phyloP scores from a whole-genome alignment of 2,797 vertebrate genomes.

The Crypturellus tataupa region DNA sequence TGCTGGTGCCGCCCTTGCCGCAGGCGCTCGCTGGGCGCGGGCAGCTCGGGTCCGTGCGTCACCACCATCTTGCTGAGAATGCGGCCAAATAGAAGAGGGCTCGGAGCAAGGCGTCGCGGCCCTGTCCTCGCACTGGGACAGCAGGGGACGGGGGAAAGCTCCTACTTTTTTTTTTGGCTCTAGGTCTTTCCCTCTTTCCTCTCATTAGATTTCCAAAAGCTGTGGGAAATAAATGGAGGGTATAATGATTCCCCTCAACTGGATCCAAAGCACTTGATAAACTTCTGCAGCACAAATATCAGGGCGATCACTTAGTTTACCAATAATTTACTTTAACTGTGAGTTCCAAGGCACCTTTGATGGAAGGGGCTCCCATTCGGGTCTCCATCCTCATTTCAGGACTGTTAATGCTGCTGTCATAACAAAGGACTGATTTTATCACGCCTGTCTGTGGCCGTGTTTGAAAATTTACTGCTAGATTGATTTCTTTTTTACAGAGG shows the following conservation, averaged over 20 bases:
- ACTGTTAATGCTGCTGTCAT: not conserved
- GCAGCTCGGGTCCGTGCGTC: not conserved
- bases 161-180: not conserved
- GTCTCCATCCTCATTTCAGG: not conserved
- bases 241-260: not conserved
- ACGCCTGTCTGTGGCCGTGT: not conserved
- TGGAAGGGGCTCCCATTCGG: not conserved
- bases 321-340: not conserved
- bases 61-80: not conserved
- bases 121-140: not conserved
- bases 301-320: not conserved
- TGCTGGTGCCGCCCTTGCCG: not conserved
- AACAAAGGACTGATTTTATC: not conserved
- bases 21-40: accelerated
- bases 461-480: not conserved
- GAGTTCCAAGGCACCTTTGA: not conserved
- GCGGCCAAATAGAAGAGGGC: not conserved
- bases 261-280: not conserved
- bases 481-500: not conserved
- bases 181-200: not conserved
- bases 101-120: not conserved
- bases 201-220: not conserved
- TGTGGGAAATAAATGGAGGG: not conserved
- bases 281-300: not conserved
- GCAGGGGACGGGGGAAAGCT: not conserved